Evolutionary conservation across 1,140 invertebrate species (phyloP), one percentile per base, ranked within the genome.

Genomic region (Latrodectus geometricus): DNA sequence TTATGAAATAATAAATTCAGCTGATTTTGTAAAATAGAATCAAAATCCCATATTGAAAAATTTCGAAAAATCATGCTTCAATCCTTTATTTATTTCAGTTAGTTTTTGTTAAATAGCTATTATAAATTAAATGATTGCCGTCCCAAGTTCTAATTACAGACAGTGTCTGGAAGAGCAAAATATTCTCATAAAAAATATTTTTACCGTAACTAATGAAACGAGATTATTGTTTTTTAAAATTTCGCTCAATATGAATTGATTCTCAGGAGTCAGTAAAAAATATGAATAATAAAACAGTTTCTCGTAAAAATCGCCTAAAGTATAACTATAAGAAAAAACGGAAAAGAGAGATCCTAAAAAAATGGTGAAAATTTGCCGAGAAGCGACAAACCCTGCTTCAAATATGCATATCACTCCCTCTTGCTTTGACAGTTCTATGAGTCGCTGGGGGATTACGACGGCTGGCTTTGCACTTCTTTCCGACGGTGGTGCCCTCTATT

Each of bases 401-500:
- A 77, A 86, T 86, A 86, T 86, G 83, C 83, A 86, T 86, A 86
- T 86, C 83, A 77, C 66, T 78, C 66, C 56, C 54, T 66, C 70
- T 14, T 61, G 21, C n/a, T 84, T 84, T 78, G 83, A 86, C 83
- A 86, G 74, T 61, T 86, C 83, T 78, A 77, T 54, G 83, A 86
- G 65, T 72, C 74, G 49, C 66, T n/a, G 65, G 73, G 48, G 73
- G 82, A 84, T 84, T 84, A 84, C 11, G 12, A 20, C 20, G 82
- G 74, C 68, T 20, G 70, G 70, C 17, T 73, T 17, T 8, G 14
- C 12, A 23, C 68, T 20, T 76, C 68, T 73, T 84, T 76, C n/a
- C 82, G 82, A 84, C 61, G 52, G 83, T 86, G 83, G 49, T 54
- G 83, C 66, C 83, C 83, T 86, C 83, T 86, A 35, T 86, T 78